Conservation (phyloP, 2,888 invertebrate genomes). For the Drosophila paramelanica region DNA sequence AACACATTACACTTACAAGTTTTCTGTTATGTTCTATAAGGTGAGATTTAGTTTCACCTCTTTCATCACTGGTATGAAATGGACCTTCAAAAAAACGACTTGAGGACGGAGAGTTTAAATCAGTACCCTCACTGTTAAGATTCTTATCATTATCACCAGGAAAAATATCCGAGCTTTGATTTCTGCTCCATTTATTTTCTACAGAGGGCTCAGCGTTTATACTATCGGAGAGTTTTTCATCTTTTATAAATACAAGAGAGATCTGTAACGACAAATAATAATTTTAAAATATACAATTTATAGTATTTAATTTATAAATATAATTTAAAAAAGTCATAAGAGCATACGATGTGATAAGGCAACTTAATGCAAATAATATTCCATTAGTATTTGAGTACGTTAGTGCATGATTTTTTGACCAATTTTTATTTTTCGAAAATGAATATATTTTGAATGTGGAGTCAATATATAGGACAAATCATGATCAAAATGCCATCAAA, state of each 20-base stretch:
- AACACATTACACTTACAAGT: constrained; percentile 50
- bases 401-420: no score
- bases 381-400: no score
- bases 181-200: constrained; percentile 56
- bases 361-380: no score
- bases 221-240: constrained; percentile 51
- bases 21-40: constrained; percentile 67
- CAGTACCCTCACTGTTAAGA: constrained; percentile 56
- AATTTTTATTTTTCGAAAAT: no score
- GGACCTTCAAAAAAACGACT: constrained; percentile 54
- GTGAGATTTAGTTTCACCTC: constrained; percentile 64
- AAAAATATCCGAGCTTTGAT: constrained; percentile 43
- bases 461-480: no score
- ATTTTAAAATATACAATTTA: neutral
- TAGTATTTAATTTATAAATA: neutral
- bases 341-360: no score
- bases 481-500: no score
- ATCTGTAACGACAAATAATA: constrained; percentile 36
- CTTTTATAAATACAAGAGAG: constrained; percentile 64
- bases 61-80: constrained; percentile 55
- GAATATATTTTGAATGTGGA: no score
- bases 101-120: constrained; percentile 56
- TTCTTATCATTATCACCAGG: constrained; percentile 52
- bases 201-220: constrained; percentile 43
- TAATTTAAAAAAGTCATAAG: neutral